phyloP scores from a whole-genome alignment of 2,113 vertebrate genomes.

The Muntiacus reevesi region DNA sequence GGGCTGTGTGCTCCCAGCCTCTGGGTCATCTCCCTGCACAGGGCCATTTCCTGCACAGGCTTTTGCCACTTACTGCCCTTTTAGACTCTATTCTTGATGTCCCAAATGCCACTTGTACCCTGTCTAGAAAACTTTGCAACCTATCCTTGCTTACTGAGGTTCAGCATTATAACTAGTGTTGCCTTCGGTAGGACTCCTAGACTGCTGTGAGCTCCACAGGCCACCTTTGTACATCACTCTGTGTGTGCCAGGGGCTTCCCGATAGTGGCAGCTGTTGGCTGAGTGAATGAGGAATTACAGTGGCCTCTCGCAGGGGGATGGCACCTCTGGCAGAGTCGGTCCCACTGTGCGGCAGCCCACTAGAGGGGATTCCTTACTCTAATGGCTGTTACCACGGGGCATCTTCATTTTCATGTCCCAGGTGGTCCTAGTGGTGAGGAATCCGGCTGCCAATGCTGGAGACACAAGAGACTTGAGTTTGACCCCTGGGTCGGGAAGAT shows the following conservation, averaged over 20 bases:
- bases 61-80: background rate
- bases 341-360: accelerated
- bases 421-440: background rate
- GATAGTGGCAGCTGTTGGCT: accelerated
- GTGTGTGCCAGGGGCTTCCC: background rate
- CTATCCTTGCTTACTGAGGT: background rate
- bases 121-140: background rate
- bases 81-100: background rate
- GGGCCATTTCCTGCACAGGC: background rate
- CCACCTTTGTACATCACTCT: background rate
- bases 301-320: background rate
- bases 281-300: background rate
- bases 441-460: background rate
- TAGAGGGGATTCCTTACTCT: background rate
- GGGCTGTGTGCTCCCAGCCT: background rate
- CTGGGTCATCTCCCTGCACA: background rate
- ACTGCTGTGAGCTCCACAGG: background rate
- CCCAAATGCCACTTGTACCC: background rate
- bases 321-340: background rate
- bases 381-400: background rate
- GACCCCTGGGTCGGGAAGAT: background rate
- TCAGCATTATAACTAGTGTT: too few relatives aligned
- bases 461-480: background rate
- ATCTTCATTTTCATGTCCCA: background rate
- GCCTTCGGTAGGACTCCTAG: background rate